These are phyloP conservation scores for Autographa pulchrina DNA, from an alignment of 2,888 invertebrate genomes.

Conservation along the genomic window DNA sequence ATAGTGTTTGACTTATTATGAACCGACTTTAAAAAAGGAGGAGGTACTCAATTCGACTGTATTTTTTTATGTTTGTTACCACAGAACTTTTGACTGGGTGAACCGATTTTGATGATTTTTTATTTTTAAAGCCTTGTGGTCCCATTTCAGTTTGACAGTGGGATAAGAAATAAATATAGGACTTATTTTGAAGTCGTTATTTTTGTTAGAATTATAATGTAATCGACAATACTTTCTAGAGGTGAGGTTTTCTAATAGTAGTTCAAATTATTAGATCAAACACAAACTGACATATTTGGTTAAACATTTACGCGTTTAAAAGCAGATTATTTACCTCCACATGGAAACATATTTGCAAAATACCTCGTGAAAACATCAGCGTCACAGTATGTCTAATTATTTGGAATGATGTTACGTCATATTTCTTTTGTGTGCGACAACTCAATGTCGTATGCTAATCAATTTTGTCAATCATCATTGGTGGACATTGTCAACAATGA, in stretches of 20 bases:
- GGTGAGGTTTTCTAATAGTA: background rate
- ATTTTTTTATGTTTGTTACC: no score
- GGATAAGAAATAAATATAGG: no score
- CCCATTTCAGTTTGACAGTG: no score
- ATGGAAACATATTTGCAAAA: background rate
- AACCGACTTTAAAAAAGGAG: no score
- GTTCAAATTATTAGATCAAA: background rate
- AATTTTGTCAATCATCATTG: slow-evolving; percentile 21
- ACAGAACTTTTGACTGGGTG: no score
- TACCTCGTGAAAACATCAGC: background rate
- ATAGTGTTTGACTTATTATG: no score
- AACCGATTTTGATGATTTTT: no score
- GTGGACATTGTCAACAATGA: slow-evolving; percentile 6
- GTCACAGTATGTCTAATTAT: slow-evolving; percentile 19
- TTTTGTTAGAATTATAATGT: no score
- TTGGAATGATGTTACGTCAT: slow-evolving; percentile 35
- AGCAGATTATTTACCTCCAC: background rate
- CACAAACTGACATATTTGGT: background rate
- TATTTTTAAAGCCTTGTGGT: no score
- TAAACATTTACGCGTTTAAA: background rate
- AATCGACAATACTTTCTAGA: no score
- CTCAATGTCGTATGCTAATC: slow-evolving; percentile 47
- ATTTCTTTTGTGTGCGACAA: slow-evolving; percentile 26
- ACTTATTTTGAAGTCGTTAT: no score
- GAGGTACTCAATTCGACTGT: no score